Conservation (phyloP, 2,113 vertebrate species). For the Oxyura jamaicensis region DNA sequence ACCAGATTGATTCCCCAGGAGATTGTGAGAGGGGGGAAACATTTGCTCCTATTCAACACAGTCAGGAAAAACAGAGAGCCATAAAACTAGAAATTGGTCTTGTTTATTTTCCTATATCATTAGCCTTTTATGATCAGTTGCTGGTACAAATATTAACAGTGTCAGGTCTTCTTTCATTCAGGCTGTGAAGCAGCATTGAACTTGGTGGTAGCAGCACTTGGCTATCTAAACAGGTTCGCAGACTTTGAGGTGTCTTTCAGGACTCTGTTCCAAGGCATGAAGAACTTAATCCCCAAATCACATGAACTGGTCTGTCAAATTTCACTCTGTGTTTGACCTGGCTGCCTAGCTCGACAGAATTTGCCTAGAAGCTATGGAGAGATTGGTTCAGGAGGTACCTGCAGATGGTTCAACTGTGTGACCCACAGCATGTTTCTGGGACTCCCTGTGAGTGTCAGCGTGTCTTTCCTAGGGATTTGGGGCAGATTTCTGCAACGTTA, state of each 20-base stretch:
- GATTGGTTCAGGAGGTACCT: neutral
- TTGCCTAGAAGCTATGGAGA: neutral
- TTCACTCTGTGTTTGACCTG: neutral
- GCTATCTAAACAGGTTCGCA: neutral
- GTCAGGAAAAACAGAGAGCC: neutral
- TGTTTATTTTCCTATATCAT: constrained; percentile 34
- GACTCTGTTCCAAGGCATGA: neutral
- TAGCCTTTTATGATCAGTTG: neutral
- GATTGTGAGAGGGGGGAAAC: neutral
- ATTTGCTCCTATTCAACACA: neutral
- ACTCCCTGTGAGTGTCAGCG: rapidly evolving
- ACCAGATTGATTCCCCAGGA: neutral
- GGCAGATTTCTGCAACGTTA: neutral
- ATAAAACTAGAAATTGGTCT: neutral
- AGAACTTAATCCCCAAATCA: neutral
- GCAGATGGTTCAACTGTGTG: neutral
- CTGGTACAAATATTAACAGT: neutral
- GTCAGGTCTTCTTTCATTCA: neutral
- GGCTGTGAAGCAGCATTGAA: neutral
- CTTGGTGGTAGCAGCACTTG: neutral
- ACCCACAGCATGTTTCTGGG: neutral
- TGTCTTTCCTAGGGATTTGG: rapidly evolving
- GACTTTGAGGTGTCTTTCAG: neutral
- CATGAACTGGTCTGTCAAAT: rapidly evolving
- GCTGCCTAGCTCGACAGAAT: neutral